Conservation (phyloP, 2,113 vertebrate genomes). For the Syngnathus typhle region DNA sequence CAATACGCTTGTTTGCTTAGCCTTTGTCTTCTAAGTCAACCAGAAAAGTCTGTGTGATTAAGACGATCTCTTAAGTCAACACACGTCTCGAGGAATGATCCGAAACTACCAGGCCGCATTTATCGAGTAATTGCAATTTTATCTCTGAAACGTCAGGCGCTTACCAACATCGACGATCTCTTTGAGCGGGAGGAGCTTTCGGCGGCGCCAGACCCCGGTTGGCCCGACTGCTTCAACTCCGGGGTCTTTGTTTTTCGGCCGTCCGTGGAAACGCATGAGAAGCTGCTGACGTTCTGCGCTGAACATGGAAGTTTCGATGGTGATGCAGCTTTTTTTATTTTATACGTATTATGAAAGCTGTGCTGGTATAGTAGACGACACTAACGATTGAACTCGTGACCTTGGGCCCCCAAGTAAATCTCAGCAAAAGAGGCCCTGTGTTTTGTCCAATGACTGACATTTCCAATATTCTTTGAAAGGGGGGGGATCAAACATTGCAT, state of each 20-base stretch:
- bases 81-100: too few relatives aligned
- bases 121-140: too few relatives aligned
- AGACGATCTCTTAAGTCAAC: too few relatives aligned
- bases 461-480: too few relatives aligned
- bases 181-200: slow-evolving; percentile 96
- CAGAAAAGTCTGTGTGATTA: too few relatives aligned
- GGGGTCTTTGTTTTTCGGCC: slow-evolving; percentile 93
- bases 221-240: slow-evolving; percentile 98
- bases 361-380: not conserved
- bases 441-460: too few relatives aligned
- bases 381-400: too few relatives aligned
- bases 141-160: slow-evolving; percentile 69
- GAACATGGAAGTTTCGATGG: slow-evolving; percentile 96
- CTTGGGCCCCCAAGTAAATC: not conserved
- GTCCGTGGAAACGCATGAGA: slow-evolving; percentile 83
- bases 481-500: not conserved
- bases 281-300: slow-evolving; percentile 78
- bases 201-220: slow-evolving; percentile 93
- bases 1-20: too few relatives aligned
- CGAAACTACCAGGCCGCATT: too few relatives aligned
- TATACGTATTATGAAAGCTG: too few relatives aligned
- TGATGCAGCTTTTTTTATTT: slow-evolving; percentile 25
- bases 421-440: not conserved
- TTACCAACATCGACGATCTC: slow-evolving; percentile 92
- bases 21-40: too few relatives aligned